Percentiles rank a stretch among this genome's conserved stretches.
These are phyloP conservation scores for Momotus momota DNA, from an alignment of 2,797 vertebrate species.

Conservation along the genomic window DNA sequence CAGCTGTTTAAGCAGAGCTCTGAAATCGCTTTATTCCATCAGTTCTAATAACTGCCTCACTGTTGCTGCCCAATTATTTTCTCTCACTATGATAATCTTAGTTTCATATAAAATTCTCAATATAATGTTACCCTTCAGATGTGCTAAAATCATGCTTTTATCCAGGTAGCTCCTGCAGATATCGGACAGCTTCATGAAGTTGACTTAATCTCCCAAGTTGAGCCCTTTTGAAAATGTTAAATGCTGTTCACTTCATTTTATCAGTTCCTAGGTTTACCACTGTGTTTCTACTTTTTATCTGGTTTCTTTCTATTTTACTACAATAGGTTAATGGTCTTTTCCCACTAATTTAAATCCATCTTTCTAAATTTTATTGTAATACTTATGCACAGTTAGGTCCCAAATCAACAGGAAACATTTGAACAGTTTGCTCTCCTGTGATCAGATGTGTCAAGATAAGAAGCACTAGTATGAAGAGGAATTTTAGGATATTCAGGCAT, in stretches of 20 bases:
- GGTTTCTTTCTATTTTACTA: background rate
- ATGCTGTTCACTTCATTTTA: background rate
- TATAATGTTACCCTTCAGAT: background rate
- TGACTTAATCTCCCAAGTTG: background rate
- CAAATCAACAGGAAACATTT: background rate
- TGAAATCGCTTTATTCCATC: background rate
- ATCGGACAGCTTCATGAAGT: background rate
- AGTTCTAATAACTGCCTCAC: background rate
- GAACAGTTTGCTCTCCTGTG: background rate
- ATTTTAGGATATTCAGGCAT: background rate
- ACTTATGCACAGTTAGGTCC: background rate
- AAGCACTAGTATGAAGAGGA: background rate
- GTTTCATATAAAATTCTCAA: constrained; percentile 16
- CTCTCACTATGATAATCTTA: background rate
- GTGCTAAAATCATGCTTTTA: background rate
- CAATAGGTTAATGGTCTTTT: background rate
- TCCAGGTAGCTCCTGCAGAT: background rate
- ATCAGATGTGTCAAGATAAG: background rate
- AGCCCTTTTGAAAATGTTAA: background rate
- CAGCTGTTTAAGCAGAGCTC: background rate
- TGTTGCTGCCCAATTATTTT: constrained; percentile 26
- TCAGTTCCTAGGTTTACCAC: background rate
- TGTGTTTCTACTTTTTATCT: background rate
- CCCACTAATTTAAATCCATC: background rate
- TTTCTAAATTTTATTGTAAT: background rate